Conservation (phyloP, 2,113 vertebrate genomes). For the Nibea albiflora region DNA sequence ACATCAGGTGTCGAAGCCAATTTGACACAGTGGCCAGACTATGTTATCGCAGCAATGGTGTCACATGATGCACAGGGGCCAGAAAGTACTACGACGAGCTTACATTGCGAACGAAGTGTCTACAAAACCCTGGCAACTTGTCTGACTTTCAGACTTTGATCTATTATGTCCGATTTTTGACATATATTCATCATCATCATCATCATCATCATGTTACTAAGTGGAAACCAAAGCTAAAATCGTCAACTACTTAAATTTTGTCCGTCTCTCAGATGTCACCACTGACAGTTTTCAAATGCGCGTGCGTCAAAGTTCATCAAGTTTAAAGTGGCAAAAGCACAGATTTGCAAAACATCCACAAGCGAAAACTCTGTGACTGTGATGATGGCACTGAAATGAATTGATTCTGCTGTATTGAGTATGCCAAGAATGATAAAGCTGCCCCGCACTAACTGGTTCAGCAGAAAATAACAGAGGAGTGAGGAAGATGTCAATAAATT, state of each 20-base stretch:
- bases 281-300: not conserved
- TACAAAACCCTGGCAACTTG: too few species aligned
- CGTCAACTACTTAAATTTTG: not conserved
- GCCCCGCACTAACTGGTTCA: not conserved
- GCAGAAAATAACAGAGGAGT: not conserved
- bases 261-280: not conserved
- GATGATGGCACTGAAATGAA: not conserved
- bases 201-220: too few species aligned
- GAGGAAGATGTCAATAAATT: slow-evolving; percentile 13
- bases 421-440: not conserved
- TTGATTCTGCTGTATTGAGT: not conserved
- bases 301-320: not conserved
- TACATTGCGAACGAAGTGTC: too few species aligned
- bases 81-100: too few species aligned
- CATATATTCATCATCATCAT: too few species aligned
- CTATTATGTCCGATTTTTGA: too few species aligned
- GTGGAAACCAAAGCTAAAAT: not conserved
- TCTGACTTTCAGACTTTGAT: too few species aligned
- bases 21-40: too few species aligned
- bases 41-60: too few species aligned
- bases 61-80: too few species aligned
- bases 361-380: not conserved
- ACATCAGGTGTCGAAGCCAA: too few species aligned
- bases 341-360: not conserved
- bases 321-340: not conserved